These are phyloP conservation scores for Eriocheir sinensis DNA, from an alignment of 1,140 invertebrate genomes.

Conservation along the genomic window DNA sequence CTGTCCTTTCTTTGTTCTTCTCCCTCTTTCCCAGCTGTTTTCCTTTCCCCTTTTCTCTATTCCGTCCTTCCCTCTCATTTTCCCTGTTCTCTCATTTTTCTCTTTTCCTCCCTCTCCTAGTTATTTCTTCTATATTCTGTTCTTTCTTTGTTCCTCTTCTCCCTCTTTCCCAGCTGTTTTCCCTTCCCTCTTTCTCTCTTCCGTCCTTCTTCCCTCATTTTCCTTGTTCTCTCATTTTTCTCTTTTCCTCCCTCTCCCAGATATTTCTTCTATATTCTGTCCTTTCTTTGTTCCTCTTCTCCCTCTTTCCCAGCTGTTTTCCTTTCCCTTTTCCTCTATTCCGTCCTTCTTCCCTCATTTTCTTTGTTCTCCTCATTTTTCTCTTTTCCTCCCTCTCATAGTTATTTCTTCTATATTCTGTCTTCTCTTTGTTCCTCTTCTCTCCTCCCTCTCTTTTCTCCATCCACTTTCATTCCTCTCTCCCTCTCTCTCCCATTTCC, in stretches of 20 bases:
- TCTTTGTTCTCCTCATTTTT: background rate
- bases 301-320: background rate
- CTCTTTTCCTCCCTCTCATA: background rate
- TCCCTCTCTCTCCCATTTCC: conserved; percentile 30
- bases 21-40: background rate
- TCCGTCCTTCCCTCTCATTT: background rate
- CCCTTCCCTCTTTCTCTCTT: background rate
- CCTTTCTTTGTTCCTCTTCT: background rate
- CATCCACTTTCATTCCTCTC: conserved; percentile 3
- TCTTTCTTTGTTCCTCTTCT: background rate
- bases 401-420: too few relatives aligned
- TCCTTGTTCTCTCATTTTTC: background rate
- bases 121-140: background rate
- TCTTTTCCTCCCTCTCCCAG: background rate
- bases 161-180: background rate
- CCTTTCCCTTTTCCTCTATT: background rate
- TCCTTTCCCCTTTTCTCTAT: background rate
- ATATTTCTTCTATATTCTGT: background rate
- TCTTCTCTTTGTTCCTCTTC: background rate
- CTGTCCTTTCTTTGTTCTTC: background rate
- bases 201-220: background rate
- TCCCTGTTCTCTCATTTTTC: background rate
- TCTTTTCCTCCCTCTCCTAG: background rate
- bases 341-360: background rate
- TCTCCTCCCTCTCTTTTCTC: conserved; percentile 23